Evolutionary conservation across 2,113 vertebrate species (phyloP), one percentile per base, ranked within the genome.

Genomic region (Prionailurus bengalensis): DNA sequence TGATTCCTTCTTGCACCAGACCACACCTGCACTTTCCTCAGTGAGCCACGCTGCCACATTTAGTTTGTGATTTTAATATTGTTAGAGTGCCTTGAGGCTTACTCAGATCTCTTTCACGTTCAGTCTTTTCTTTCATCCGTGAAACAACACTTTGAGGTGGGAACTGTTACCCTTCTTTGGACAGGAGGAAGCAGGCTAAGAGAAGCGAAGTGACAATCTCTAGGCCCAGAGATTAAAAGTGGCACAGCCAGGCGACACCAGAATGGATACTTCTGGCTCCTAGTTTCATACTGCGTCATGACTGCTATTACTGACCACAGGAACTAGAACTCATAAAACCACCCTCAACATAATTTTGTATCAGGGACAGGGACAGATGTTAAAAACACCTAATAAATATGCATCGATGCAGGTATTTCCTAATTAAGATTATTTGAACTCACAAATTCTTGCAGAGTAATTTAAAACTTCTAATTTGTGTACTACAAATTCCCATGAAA

Each of bases 381-480:
- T 85, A 68, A 81, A 97, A 74, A 29, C 45, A 68, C 19, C 85
- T 89, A 73, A 89, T 96, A 74, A 85, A 95, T 92, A 96, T 89
- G 91, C 68, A 53, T 91, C 0, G 33, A 84, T 53, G 25, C 14
- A 76, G 90, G 93, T 96, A 33, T 74, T 98, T 97, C 74, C 79
- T 91, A 89, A 91, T 87, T 53, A 97, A 88, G 97, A 94, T 86
- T 95, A 95, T 94, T 96, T 90, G 80, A 97, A 93, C 89, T 93
- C 90, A 90, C 94, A 88, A 53, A 89, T 51, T 93, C 42, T 79
- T 88, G 39, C 92, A 92, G 89, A 95, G 92, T 95, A 94, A 97
- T 80, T 81, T 97, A 76, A 95, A 98, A 94, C 87, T 92, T 97
- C 97, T 96, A 96, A 97, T 97, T 96, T 97, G 95, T 93, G 92